Base-by-base conservation (phyloP, 1,140 invertebrate genomes). In the Ptiloglossa arizonensis region DNA sequence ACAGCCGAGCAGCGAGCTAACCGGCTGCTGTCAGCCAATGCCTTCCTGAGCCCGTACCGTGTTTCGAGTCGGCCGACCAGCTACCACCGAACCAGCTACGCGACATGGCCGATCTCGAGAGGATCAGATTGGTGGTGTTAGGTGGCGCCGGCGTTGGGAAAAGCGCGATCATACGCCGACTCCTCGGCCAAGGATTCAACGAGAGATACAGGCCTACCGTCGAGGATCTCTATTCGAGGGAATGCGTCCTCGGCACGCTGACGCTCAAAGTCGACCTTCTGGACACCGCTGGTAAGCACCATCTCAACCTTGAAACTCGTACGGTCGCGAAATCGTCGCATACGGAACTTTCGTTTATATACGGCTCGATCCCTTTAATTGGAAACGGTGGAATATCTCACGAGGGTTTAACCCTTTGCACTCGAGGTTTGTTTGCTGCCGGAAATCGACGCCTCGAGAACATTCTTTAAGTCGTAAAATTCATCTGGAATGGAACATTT, bases 201-300 rank as follows among this genome's bases (percentile, higher is more conserved):
- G 96, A 97, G 82, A 96, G 96, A 86, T 98, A 98, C 89, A 94
- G 95, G 81, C 96, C 97, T 77, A 98, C 97, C 1, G 96, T 98
- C 4, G 97, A 98, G 89, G 97, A 98, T 90, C 93, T 98, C 2
- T 97, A 97, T 89, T 97, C 96, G 86, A 94, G 96, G 62, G 97
- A 98, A 91, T 98, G 97, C 88, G 95, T 97, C 81, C 93, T 98
- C 41, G 95, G 95, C 15, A 94, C 94, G 44, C 94, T 96, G 77
- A 96, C 95, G 5, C 92, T 97, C 13, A 97, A 97, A 93, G 97
- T 98, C 50, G 97, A 98, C 89, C 96, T 98, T 57, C 88, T 98
- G 83, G 97, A 98, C 90, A 98, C 97, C 5, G 96, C 97, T 15
- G 95, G 92, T 93, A 68, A 89, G 86, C 24, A 0, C 19, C 4